These are phyloP conservation scores for Leuctra nigra DNA, from an alignment of 2,888 invertebrate species.

Conservation along the genomic window DNA sequence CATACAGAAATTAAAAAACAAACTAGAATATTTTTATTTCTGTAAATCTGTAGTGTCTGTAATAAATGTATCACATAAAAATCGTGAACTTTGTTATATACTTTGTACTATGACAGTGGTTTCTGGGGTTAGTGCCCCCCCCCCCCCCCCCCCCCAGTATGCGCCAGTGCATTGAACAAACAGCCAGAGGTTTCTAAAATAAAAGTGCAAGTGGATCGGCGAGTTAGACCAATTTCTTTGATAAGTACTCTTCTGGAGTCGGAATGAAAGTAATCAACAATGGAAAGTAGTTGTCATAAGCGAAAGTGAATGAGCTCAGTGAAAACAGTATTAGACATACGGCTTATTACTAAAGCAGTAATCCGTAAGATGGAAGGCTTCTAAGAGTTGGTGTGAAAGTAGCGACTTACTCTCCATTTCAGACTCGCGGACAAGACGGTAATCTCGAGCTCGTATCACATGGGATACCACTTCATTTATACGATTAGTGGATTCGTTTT, in stretches of 20 bases:
- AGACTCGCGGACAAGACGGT: not conserved
- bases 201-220: conserved; percentile 14
- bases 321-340: not conserved
- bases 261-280: conserved; percentile 16
- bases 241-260: conserved; percentile 11
- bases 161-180: too few relatives aligned
- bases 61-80: too few relatives aligned
- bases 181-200: not conserved
- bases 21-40: too few relatives aligned
- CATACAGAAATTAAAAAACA: too few relatives aligned
- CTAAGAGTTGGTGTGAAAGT: not conserved
- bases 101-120: too few relatives aligned
- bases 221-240: conserved; percentile 4
- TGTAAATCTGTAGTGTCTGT: too few relatives aligned
- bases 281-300: not conserved
- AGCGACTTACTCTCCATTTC: conserved; percentile 1
- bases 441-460: too few relatives aligned
- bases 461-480: too few relatives aligned
- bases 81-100: too few relatives aligned
- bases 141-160: too few relatives aligned
- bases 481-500: too few relatives aligned
- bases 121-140: too few relatives aligned
- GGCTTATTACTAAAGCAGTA: not conserved
- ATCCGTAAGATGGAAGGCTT: not conserved
- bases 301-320: not conserved